Conservation (phyloP, 2,797 vertebrate genomes). For the Huso huso region DNA sequence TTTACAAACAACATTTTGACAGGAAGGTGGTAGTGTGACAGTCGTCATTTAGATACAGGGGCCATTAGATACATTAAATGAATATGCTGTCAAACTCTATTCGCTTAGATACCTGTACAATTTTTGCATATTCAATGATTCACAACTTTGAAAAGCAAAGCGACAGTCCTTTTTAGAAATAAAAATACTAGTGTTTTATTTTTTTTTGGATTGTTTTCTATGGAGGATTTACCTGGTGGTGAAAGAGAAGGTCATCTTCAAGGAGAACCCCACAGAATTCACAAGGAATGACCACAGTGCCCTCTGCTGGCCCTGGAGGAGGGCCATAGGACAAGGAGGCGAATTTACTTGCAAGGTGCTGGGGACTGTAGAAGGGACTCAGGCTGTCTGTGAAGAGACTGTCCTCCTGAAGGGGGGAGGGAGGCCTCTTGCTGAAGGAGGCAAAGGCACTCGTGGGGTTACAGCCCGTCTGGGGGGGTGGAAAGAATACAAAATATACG, state of each 20-base stretch:
- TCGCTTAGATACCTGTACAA: neutral
- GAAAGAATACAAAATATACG: neutral
- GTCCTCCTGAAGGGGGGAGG: slow-evolving; percentile 43
- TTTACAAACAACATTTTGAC: neutral
- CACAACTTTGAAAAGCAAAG: too few relatives aligned
- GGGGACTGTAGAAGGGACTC: slow-evolving; percentile 47
- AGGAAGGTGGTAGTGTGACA: neutral
- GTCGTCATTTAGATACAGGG: neutral
- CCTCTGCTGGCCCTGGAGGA: slow-evolving; percentile 50
- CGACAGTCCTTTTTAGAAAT: neutral
- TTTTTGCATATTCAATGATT: too few relatives aligned
- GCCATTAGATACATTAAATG: neutral
- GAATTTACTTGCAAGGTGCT: slow-evolving; percentile 46
- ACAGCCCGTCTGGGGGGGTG: slow-evolving; percentile 74
- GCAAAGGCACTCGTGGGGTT: slow-evolving; percentile 78
- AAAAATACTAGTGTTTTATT: neutral
- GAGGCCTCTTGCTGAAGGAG: slow-evolving; percentile 69
- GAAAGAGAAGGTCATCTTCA: slow-evolving; percentile 82
- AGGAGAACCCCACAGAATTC: slow-evolving; percentile 89
- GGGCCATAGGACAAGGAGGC: slow-evolving; percentile 55
- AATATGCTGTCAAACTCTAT: neutral
- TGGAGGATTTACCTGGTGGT: slow-evolving; percentile 75
- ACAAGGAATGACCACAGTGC: slow-evolving; percentile 78
- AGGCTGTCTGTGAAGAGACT: slow-evolving; percentile 33
- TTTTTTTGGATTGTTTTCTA: neutral